These are phyloP conservation scores for Prionailurus bengalensis DNA, from an alignment of 2,113 vertebrate species.

Conservation along the genomic window DNA sequence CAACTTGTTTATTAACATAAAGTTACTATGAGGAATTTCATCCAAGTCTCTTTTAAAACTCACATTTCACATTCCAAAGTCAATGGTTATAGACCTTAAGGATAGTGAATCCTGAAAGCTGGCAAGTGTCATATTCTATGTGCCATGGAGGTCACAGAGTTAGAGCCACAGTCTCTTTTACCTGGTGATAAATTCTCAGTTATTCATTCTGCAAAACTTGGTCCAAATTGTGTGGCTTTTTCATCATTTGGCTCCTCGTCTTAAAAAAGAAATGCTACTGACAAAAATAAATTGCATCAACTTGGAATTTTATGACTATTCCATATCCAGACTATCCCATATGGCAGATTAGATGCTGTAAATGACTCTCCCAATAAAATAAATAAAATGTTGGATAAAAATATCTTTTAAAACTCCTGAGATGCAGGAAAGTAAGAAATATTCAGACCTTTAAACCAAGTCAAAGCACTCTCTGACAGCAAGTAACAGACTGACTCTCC, in stretches of 20 bases:
- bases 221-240: background rate
- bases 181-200: background rate
- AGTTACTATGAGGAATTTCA: background rate
- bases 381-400: background rate
- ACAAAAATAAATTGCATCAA: background rate
- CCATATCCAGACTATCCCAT: background rate
- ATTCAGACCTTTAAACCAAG: background rate
- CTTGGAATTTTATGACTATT: background rate
- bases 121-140: background rate
- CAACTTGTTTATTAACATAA: background rate
- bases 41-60: background rate
- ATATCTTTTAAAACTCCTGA: background rate
- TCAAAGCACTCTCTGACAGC: background rate
- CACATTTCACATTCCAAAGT: slow-evolving; percentile 15
- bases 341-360: background rate
- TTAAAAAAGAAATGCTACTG: background rate
- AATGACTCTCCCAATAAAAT: background rate
- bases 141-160: background rate
- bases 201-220: background rate
- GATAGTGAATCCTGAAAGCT: background rate
- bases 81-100: background rate
- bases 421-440: background rate
- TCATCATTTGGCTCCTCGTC: background rate
- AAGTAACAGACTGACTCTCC: background rate
- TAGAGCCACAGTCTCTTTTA: background rate